phyloP scores from a whole-genome alignment of 2,888 invertebrate species.

The Napeogenes sylphis region DNA sequence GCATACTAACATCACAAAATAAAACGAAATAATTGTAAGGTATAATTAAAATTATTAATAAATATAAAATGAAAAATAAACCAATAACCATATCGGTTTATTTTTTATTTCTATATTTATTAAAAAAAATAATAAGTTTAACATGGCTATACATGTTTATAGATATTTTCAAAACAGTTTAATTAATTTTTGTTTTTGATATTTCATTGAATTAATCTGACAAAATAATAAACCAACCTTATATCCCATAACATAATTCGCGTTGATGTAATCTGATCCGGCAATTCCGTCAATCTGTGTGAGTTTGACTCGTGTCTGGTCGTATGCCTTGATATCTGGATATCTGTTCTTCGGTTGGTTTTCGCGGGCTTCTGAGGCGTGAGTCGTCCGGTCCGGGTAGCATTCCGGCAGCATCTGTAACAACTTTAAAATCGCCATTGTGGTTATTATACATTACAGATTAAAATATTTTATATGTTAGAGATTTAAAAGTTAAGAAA shows the following conservation, averaged over 20 bases:
- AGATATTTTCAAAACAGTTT: not conserved
- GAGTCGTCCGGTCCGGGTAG: slow-evolving; percentile 90
- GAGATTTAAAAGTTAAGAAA: too few species aligned
- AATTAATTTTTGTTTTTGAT: not conserved
- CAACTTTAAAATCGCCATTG: slow-evolving; percentile 41
- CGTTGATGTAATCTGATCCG: slow-evolving; percentile 94
- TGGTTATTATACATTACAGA: not conserved
- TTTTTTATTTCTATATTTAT: too few species aligned
- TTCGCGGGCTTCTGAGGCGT: slow-evolving; percentile 90
- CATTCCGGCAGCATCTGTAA: slow-evolving; percentile 87
- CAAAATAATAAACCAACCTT: slow-evolving; percentile 66
- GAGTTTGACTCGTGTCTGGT: slow-evolving; percentile 92
- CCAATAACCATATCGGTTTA: too few species aligned
- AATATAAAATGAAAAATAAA: too few species aligned
- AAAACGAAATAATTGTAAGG: not conserved
- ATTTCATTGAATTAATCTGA: too few species aligned
- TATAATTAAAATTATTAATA: too few species aligned
- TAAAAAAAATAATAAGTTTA: too few species aligned
- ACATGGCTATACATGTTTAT: too few species aligned
- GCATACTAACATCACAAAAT: slow-evolving; percentile 9
- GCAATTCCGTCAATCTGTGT: slow-evolving; percentile 86
- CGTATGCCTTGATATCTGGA: slow-evolving; percentile 95
- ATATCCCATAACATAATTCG: slow-evolving; percentile 93
- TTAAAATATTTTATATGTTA: too few species aligned
- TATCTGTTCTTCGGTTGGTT: slow-evolving; percentile 93